Percentiles rank a stretch among this genome's conserved stretches.
Evolutionary conservation across 2,113 vertebrate species (phyloP).

Genomic region (Cyanoramphus novaezelandiae): DNA sequence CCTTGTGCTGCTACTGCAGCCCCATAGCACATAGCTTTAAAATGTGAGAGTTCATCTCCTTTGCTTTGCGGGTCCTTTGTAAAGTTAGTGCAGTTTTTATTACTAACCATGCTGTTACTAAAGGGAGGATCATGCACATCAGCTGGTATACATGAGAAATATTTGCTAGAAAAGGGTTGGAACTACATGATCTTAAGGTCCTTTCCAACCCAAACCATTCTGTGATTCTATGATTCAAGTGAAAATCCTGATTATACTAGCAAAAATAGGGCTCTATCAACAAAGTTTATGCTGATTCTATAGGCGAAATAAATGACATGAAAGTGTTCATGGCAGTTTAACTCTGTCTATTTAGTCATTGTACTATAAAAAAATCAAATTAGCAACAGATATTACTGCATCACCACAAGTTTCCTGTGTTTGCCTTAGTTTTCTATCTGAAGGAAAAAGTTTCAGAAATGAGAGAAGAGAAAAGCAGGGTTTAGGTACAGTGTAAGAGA

Average conservation of each 20-base stretch:
- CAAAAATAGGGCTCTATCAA: background rate
- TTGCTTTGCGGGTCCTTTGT: background rate
- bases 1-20: background rate
- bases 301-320: background rate
- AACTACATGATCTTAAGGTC: background rate
- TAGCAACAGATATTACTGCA: background rate
- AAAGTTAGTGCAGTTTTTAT: background rate
- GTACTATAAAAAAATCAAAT: background rate
- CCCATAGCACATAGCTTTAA: background rate
- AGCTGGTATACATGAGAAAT: background rate
- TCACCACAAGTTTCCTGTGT: rapidly evolving
- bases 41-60: background rate
- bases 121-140: background rate
- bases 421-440: background rate
- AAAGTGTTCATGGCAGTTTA: background rate
- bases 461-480: background rate
- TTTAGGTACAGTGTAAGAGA: rapidly evolving
- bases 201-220: background rate
- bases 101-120: background rate
- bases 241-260: background rate
- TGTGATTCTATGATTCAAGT: background rate
- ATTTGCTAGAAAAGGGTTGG: background rate
- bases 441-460: background rate
- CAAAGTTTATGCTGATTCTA: background rate
- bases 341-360: background rate